phyloP scores from a whole-genome alignment of 2,888 invertebrate species.

The Phyto melanocephala region DNA sequence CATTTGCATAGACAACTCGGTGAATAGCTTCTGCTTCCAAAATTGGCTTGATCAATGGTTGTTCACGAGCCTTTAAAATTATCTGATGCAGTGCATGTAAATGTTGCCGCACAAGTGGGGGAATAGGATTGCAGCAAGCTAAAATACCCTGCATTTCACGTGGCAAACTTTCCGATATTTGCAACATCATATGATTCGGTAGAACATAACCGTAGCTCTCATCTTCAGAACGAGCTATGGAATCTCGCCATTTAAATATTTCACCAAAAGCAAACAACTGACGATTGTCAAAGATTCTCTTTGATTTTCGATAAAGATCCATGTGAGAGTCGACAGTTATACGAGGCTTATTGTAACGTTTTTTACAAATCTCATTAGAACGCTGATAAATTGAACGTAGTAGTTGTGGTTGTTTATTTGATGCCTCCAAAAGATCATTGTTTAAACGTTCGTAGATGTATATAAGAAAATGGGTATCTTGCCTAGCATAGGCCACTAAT shows the following conservation, averaged over 20 bases:
- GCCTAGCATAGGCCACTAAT: slow-evolving; percentile 90
- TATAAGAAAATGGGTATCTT: slow-evolving; percentile 96
- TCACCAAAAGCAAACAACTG: slow-evolving; percentile 91
- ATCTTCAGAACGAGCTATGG: slow-evolving; percentile 90
- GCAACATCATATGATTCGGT: slow-evolving; percentile 96
- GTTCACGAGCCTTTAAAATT: slow-evolving; percentile 84
- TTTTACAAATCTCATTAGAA: slow-evolving; percentile 87
- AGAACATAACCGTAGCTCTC: slow-evolving; percentile 95
- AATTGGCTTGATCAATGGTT: slow-evolving; percentile 83
- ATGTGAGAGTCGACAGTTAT: slow-evolving; percentile 85
- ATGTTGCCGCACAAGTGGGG: slow-evolving; percentile 83
- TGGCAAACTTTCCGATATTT: slow-evolving; percentile 92
- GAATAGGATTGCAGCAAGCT: slow-evolving; percentile 95
- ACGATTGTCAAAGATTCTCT: slow-evolving; percentile 89
- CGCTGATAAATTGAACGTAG: slow-evolving; percentile 85
- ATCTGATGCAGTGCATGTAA: slow-evolving; percentile 83
- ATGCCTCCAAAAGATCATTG: slow-evolving; percentile 84
- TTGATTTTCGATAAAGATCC: slow-evolving; percentile 87
- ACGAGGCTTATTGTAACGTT: slow-evolving; percentile 89
- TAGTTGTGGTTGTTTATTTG: slow-evolving; percentile 83
- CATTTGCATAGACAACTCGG: slow-evolving; percentile 61
- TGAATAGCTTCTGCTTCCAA: slow-evolving; percentile 67
- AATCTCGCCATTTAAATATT: slow-evolving; percentile 93
- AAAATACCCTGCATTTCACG: slow-evolving; percentile 95
- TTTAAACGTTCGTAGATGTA: slow-evolving; percentile 91